A percentile compares a stretch with the other conserved stretches of the same genome.
These are phyloP conservation scores for Anthonomus grandis DNA, from an alignment of 1,140 invertebrate genomes.

Conservation along the genomic window DNA sequence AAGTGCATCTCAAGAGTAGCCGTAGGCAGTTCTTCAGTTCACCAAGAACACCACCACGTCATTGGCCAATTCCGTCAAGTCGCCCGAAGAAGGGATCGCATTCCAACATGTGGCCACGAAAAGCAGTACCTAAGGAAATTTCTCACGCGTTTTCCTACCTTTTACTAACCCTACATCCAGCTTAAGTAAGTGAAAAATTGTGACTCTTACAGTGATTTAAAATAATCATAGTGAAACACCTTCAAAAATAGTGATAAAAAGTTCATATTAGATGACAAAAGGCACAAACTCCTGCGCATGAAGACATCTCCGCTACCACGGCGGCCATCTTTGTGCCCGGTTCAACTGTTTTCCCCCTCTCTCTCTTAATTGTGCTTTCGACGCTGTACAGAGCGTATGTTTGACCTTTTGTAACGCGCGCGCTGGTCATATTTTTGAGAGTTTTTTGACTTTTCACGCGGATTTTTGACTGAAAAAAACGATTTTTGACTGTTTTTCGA, in stretches of 20 bases:
- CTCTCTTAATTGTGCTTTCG: conserved; percentile 32
- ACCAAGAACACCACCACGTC: conserved; percentile 9
- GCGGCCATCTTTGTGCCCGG: conserved; percentile 32
- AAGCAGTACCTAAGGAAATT: conserved; percentile 34
- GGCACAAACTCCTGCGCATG: conserved; percentile 27
- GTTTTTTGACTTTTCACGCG: conserved; percentile 16
- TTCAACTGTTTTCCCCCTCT: conserved; percentile 35
- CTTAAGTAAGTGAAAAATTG: background rate
- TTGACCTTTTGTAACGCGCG: conserved; percentile 28
- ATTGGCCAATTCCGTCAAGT: conserved; percentile 18
- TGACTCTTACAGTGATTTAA: conserved; percentile 1
- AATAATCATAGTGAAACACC: background rate
- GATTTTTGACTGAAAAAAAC: conserved; percentile 17
- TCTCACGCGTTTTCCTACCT: conserved; percentile 23
- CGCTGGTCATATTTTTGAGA: conserved; percentile 15
- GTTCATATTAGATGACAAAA: background rate
- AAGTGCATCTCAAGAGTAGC: conserved; percentile 22
- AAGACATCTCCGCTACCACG: conserved; percentile 23
- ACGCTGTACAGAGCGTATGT: conserved; percentile 31
- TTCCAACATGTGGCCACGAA: conserved; percentile 36
- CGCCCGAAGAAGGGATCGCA: conserved; percentile 22
- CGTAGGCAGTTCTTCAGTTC: conserved; percentile 18
- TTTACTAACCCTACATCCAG: background rate
- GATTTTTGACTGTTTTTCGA: conserved; percentile 4
- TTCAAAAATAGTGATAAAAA: background rate